Base-by-base conservation (phyloP, 2,797 vertebrate species). In the Diplodus puntazzo region DNA sequence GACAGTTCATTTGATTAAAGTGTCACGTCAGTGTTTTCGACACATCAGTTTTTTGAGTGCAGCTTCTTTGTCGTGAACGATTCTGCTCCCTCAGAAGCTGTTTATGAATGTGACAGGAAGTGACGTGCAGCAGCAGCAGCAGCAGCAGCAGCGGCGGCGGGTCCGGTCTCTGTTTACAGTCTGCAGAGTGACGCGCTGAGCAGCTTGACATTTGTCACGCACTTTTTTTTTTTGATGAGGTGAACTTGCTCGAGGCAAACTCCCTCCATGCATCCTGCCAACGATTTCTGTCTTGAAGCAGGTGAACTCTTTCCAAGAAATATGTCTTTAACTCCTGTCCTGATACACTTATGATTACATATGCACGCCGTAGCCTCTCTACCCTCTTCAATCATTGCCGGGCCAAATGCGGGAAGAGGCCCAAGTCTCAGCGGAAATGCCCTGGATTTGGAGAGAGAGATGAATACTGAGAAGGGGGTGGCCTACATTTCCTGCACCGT, bases 361-460 rank as follows among this genome's bases (percentile, higher is more conserved):
- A 85, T 83, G 84, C 73, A 66, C 4, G 70, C 81, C 63, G 69
- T 55, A 58, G 84, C 82, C 81, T 85, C 74, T 69, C 79, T 67
- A 73, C 13, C 81, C 86, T 89, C 88, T 81, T 91, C 88, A 81
- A 91, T 92, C 92, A 87, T 77, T 10, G 80, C 81, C 45, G 69
- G 79, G 80, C 82, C 80, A 76, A 88, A 86, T 52, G 84, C 46
- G 30, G 77, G 78, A 85, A 83, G 71, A 81, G 81, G 79, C 85
- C 80, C 88, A 61, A 88, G 88, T 91, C 90, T 91, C 89, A 72
- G 83, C 69, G 85, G 90, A 89, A 92, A 92, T 79, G 83, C 86
- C 89, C 89, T 87, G 85, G 86, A 91, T 91, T 91, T 83, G 75
- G 79, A 86, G 77, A 80, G 68, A 71, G 81, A 83, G 75, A 85